Base-by-base conservation (phyloP, 2,797 vertebrate genomes). In the Darevskia nairensis region DNA sequence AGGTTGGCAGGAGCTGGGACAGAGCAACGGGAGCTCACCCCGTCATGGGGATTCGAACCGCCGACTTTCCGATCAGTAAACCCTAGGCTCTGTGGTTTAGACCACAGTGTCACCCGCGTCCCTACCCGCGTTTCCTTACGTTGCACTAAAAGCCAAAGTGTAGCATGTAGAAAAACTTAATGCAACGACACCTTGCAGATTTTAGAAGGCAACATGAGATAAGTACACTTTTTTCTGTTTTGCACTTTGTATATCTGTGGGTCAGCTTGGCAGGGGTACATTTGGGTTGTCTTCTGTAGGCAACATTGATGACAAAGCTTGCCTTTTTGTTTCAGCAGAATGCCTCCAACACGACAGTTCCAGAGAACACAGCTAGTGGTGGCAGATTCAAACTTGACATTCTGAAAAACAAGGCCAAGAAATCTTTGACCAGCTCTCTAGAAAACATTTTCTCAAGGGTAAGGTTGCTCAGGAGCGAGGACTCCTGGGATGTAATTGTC, bases 371-470 rank as follows among this genome's bases (percentile, higher is more conserved):
- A 1, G 93, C 97, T 46, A 96, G 96, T 6, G 92, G 98, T 92
- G 98, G 99, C 78, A 98, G 98, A 90, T 99, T 98, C 96, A 99
- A 98, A 95, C 97, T 99, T 7, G 99, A 99, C 77, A 81, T 98
- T 92, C 96, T 99, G 92, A 99, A 98, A 96, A 99, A 98, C 93
- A 99, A 99, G 95, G 98, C 99, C 5, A 98, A 98, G 95, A 98
- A 96, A 89, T 99, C 99, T 89, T 97, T 99, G 92, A 99, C 99
- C 90, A 99, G 96, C 94, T 99, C 99, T 79, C 96, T 99, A 96
- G 99, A 99, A 97, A 99, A 99, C 96, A 99, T 99, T 96, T 98
- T 99, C 94, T 98, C 98, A 88, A 97, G 98, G 98, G 99, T 99
- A 97, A 96, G 96, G 79, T 80, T 91, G 84, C 55, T 86, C 41